These are phyloP conservation scores for Proterorhinus semilunaris DNA, from an alignment of 2,113 vertebrate species.

Conservation along the genomic window DNA sequence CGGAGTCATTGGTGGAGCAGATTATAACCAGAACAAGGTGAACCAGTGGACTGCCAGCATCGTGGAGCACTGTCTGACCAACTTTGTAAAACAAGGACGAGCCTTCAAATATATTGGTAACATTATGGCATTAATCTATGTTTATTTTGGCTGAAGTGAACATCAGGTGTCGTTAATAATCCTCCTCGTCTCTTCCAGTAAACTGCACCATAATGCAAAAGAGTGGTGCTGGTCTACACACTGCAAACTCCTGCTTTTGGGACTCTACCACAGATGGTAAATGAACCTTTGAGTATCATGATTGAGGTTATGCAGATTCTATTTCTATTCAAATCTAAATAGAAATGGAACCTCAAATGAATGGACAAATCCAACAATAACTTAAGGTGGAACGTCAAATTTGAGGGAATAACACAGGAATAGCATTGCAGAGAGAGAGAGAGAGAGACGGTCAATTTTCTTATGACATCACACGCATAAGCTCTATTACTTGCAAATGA, in stretches of 20 bases:
- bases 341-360: too few relatives aligned
- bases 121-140: neutral
- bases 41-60: constrained; percentile 96
- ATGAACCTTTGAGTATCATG: too few relatives aligned
- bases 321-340: too few relatives aligned
- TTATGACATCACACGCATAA: too few relatives aligned
- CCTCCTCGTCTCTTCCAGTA: constrained; percentile 72
- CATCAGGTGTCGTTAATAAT: neutral
- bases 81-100: constrained; percentile 94
- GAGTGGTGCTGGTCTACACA: constrained; percentile 93
- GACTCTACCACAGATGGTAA: constrained; percentile 93
- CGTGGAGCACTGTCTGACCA: constrained; percentile 89
- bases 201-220: constrained; percentile 96
- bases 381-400: too few relatives aligned
- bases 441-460: too few relatives aligned
- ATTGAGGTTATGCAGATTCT: too few relatives aligned
- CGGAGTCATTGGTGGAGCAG: constrained; percentile 86
- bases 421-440: too few relatives aligned
- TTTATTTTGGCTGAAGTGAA: neutral
- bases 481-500: too few relatives aligned
- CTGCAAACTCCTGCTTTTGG: constrained; percentile 97
- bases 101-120: constrained; percentile 95
- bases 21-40: constrained; percentile 91
- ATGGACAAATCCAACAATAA: too few relatives aligned
- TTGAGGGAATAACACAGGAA: too few relatives aligned